phyloP scores from a whole-genome alignment of 2,888 invertebrate species.

The Campaea margaritaria region DNA sequence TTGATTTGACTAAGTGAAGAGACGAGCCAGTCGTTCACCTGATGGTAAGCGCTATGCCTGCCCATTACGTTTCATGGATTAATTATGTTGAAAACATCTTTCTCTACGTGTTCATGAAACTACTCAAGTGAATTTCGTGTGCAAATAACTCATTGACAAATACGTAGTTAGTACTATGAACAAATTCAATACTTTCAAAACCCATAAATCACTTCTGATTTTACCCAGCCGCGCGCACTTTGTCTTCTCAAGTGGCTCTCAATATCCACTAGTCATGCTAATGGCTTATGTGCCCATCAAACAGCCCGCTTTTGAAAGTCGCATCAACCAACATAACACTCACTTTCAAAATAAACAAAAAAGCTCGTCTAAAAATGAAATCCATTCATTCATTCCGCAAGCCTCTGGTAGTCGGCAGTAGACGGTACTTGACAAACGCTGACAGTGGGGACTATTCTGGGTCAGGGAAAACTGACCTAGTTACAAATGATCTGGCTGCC shows the following conservation, averaged over 20 bases:
- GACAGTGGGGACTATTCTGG: slow-evolving; percentile 61
- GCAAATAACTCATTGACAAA: too few relatives aligned
- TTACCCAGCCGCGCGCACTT: neutral
- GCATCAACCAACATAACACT: slow-evolving; percentile 12
- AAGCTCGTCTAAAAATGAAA: slow-evolving; percentile 54
- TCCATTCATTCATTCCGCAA: slow-evolving; percentile 49
- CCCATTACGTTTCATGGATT: too few relatives aligned
- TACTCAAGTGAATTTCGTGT: too few relatives aligned
- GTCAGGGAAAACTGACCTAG: slow-evolving; percentile 70
- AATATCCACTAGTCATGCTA: slow-evolving; percentile 6
- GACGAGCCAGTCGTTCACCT: too few relatives aligned
- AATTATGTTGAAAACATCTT: too few relatives aligned
- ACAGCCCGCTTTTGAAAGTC: slow-evolving; percentile 15
- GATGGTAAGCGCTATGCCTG: too few relatives aligned
- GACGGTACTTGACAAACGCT: slow-evolving; percentile 59
- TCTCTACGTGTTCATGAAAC: too few relatives aligned
- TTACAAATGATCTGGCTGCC: slow-evolving; percentile 67
- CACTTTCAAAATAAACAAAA: slow-evolving; percentile 44
- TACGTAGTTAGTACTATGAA: too few relatives aligned
- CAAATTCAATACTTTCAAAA: too few relatives aligned
- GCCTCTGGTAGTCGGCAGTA: slow-evolving; percentile 39
- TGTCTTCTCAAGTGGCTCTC: slow-evolving; percentile 1
- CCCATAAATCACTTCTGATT: too few relatives aligned
- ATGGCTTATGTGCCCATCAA: slow-evolving; percentile 6
- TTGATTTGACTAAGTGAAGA: too few relatives aligned